These are phyloP conservation scores for Cybosia mesomella DNA, from an alignment of 2,888 invertebrate species.

Conservation along the genomic window DNA sequence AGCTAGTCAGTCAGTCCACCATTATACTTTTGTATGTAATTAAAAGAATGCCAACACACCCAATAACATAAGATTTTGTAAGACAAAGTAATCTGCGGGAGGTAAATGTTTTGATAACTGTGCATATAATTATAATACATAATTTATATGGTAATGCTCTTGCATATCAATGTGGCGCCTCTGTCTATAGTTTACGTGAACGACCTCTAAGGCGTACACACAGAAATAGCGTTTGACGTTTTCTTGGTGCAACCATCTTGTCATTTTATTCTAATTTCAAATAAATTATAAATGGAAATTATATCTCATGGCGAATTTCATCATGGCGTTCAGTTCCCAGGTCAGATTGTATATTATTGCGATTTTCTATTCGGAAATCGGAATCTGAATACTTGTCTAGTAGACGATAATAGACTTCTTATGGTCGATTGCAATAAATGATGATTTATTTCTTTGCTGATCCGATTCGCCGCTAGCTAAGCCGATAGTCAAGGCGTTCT, in stretches of 20 bases:
- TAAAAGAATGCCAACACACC: slow-evolving; percentile 15
- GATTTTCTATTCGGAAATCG: not conserved
- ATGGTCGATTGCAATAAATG: not conserved
- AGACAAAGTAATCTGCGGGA: slow-evolving; percentile 14
- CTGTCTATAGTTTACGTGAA: not conserved
- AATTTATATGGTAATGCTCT: slow-evolving; percentile 16
- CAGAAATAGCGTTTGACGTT: not conserved
- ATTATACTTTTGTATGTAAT: slow-evolving; percentile 8
- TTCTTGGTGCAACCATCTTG: not conserved
- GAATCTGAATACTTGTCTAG: not conserved
- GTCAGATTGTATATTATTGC: not conserved
- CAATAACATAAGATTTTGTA: slow-evolving; percentile 20
- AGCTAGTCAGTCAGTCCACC: not conserved
- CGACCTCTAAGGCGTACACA: not conserved
- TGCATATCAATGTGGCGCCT: slow-evolving; percentile 24
- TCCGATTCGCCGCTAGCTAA: no score
- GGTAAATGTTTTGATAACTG: slow-evolving; percentile 14
- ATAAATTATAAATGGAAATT: not conserved
- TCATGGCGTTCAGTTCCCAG: not conserved
- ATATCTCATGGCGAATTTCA: not conserved
- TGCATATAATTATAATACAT: slow-evolving; percentile 22
- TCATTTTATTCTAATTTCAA: not conserved
- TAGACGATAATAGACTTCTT: no score
- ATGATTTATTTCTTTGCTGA: no score
- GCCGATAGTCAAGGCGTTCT: no score